phyloP scores from a whole-genome alignment of 2,888 invertebrate species.

The Synanthedon tipuliformis region DNA sequence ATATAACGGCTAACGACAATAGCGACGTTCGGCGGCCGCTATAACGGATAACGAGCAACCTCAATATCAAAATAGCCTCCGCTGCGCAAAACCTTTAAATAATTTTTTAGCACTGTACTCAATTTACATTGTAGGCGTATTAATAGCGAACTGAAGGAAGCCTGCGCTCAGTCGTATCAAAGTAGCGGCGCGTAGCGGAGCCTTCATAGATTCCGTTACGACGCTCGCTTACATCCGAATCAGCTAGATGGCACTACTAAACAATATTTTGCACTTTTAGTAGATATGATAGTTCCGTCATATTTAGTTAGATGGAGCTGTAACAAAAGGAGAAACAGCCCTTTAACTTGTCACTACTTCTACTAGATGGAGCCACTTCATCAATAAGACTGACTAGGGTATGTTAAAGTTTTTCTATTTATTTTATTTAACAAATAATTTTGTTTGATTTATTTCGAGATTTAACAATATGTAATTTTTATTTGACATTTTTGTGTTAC shows the following conservation, averaged over 20 bases:
- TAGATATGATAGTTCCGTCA: slow-evolving; percentile 20
- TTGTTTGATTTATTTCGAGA: too few relatives aligned
- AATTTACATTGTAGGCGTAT: slow-evolving; percentile 27
- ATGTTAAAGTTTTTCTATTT: not conserved
- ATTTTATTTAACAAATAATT: too few relatives aligned
- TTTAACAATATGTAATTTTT: too few relatives aligned
- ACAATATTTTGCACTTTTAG: slow-evolving; percentile 2
- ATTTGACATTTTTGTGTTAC: too few relatives aligned
- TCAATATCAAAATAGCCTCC: slow-evolving; percentile 11
- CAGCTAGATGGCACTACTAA: slow-evolving; percentile 38
- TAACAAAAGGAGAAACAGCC: not conserved
- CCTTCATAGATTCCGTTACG: slow-evolving; percentile 17
- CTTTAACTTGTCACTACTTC: slow-evolving; percentile 4
- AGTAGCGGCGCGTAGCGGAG: slow-evolving; percentile 42
- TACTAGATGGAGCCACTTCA: slow-evolving; percentile 34
- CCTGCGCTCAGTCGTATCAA: slow-evolving; percentile 40
- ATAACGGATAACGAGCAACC: slow-evolving; percentile 30
- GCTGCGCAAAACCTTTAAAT: slow-evolving; percentile 30
- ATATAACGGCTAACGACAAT: slow-evolving; percentile 46
- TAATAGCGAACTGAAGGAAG: slow-evolving; percentile 28
- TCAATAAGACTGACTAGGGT: slow-evolving; percentile 25
- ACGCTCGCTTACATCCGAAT: slow-evolving; percentile 21
- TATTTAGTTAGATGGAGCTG: slow-evolving; percentile 42
- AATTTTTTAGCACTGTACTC: slow-evolving; percentile 22
- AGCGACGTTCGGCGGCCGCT: slow-evolving; percentile 40